Evolutionary conservation across 2,888 invertebrate genomes (phyloP), one percentile per base, ranked within the genome.

Genomic region (Drosophila kambysellisi): DNA sequence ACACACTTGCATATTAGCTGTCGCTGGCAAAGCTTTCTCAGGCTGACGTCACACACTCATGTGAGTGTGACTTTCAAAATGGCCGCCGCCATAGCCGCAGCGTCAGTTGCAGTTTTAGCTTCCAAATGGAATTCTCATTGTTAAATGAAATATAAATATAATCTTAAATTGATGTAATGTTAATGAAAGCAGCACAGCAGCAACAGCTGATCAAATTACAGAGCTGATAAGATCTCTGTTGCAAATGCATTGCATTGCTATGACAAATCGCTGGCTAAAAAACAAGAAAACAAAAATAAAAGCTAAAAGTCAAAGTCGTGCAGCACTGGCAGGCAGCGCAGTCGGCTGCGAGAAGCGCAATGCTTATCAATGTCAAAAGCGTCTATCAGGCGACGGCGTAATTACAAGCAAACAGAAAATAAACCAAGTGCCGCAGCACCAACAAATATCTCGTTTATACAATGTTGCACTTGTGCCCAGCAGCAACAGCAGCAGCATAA

Each of bases 331-430:
- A 41, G 46, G 64, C 64, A 48, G 58, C 54, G 57, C 59, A 29
- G 67, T 33, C 62, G 39, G 56, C 60, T 64, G 62, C 66, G 8
- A 57, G 52, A 46, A 59, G 69, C 70, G 58, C 52, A 52, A 64
- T 68, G 79, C 86, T 74, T 76, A 82, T 88, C 86, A 86, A 90
- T 90, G 88, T 82, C 88, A 88, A 76, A 76, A 81, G 64, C 68
- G 69, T 68, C 25, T 46, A 25, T 46, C 25, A 8, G 29, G 2
- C 66, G 57, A 61, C 66, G 67, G 71, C 74, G 68, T 76, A 79
- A 79, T 83, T 74, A 81, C 72, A 74, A 53, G 58, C 63, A 65
- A 80, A 60, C 70, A 61, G 67, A 63, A 64, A 35, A 68, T 60
- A 37, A 58, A 67, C 43, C 35, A 53, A 67, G 32, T 58, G 65